Evolutionary conservation across 2,888 invertebrate species (phyloP).

Genomic region (Hypena proboscidalis): DNA sequence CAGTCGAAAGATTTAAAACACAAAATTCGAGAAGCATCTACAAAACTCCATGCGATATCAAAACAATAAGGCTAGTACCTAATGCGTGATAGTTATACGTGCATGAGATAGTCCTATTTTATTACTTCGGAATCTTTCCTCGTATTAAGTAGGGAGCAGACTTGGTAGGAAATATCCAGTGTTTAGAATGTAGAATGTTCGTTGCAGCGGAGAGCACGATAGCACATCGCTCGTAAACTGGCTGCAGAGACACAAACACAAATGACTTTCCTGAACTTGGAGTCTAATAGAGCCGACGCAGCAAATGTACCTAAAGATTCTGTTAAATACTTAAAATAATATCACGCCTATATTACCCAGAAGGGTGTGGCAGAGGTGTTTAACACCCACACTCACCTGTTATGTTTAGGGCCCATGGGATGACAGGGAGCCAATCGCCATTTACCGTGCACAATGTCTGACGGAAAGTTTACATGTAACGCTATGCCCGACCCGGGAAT

Average conservation of each 20-base stretch:
- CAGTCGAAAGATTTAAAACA: too few species aligned
- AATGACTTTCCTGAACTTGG: constrained; percentile 57
- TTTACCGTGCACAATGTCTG: too few species aligned
- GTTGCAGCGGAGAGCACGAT: constrained; percentile 70
- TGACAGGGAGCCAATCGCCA: too few species aligned
- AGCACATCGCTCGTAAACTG: constrained; percentile 80
- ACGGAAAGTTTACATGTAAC: too few species aligned
- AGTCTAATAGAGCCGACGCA: constrained; percentile 46
- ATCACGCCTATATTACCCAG: too few species aligned
- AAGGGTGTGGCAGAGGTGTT: too few species aligned
- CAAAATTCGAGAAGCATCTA: too few species aligned
- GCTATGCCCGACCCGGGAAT: too few species aligned
- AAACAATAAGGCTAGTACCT: constrained; percentile 28
- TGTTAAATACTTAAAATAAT: constrained; percentile 15
- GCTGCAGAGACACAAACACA: constrained; percentile 69
- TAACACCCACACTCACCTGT: too few species aligned
- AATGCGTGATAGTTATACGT: constrained; percentile 50
- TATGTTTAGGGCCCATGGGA: too few species aligned
- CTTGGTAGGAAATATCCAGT: constrained; percentile 62
- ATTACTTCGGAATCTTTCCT: constrained; percentile 65
- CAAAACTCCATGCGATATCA: background rate
- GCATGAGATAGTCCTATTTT: constrained; percentile 55
- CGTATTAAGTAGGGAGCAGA: constrained; percentile 60
- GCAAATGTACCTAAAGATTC: constrained; percentile 6
- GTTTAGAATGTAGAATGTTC: constrained; percentile 77